These are phyloP conservation scores for Drosophila nannoptera DNA, from an alignment of 1,140 invertebrate species.

Conservation along the genomic window DNA sequence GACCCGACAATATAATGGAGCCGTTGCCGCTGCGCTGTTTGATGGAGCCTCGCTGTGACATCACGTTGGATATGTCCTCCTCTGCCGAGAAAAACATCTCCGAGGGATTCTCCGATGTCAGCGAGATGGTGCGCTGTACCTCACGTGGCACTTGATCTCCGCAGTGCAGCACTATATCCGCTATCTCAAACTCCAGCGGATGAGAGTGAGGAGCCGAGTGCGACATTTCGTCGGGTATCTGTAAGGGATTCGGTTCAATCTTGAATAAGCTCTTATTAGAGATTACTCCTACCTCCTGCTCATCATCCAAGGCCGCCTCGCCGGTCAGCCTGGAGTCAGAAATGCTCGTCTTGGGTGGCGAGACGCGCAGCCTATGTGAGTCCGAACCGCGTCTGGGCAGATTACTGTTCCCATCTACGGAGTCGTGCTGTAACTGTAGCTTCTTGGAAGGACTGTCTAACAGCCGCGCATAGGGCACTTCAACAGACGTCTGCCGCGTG, in stretches of 20 bases:
- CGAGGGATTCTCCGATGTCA: constrained; percentile 93
- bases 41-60: constrained; percentile 74
- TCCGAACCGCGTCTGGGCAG: constrained; percentile 83
- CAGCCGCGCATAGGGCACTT: constrained; percentile 89
- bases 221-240: constrained; percentile 80
- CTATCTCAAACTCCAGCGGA: constrained; percentile 78
- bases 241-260: neutral
- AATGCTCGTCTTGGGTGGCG: constrained; percentile 83
- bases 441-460: constrained; percentile 83
- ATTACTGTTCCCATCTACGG: constrained; percentile 61
- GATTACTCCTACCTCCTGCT: constrained; percentile 55
- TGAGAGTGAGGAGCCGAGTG: constrained; percentile 79
- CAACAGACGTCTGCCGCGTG: constrained; percentile 79
- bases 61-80: constrained; percentile 85
- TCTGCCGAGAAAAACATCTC: constrained; percentile 95
- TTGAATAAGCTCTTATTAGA: neutral
- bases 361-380: constrained; percentile 81
- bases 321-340: constrained; percentile 90
- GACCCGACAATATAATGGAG: constrained; percentile 77
- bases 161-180: constrained; percentile 63
- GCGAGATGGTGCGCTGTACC: constrained; percentile 90
- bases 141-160: constrained; percentile 78
- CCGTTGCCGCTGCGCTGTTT: constrained; percentile 70
- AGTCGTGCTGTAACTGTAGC: constrained; percentile 64
- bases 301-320: constrained; percentile 79